Conservation (phyloP, 1,140 invertebrate species). For the Varroa destructor region DNA sequence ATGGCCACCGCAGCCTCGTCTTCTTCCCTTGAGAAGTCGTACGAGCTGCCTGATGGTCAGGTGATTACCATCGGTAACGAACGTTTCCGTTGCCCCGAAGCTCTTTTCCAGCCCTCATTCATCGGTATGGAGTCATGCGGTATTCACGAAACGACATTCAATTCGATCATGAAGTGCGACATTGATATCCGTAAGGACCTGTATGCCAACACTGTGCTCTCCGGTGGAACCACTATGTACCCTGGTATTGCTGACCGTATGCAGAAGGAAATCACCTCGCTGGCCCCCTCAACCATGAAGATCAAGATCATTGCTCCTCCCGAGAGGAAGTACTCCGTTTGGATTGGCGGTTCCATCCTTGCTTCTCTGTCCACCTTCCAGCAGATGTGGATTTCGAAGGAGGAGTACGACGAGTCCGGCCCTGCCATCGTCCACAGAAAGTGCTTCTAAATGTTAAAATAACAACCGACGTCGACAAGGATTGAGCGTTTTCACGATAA, state of each 20-base stretch:
- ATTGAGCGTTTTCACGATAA: background rate
- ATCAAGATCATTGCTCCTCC: constrained; percentile 88
- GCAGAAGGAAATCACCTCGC: constrained; percentile 73
- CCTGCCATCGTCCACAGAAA: constrained; percentile 86
- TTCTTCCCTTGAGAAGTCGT: constrained; percentile 68
- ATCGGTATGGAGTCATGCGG: constrained; percentile 66
- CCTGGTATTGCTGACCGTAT: constrained; percentile 67
- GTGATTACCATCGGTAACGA: constrained; percentile 56
- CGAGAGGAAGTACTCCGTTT: constrained; percentile 81
- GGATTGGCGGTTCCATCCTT: constrained; percentile 73
- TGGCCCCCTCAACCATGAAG: constrained; percentile 71
- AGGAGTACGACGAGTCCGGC: constrained; percentile 86
- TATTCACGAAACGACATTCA: constrained; percentile 70
- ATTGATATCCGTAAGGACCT: constrained; percentile 68
- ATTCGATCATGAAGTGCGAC: constrained; percentile 77
- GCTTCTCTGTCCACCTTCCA: constrained; percentile 76
- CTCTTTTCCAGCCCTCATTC: constrained; percentile 90
- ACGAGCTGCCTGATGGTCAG: constrained; percentile 78
- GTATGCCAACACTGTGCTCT: constrained; percentile 68
- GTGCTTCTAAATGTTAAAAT: constrained; percentile 61
- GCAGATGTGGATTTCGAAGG: constrained; percentile 86
- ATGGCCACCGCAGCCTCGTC: constrained; percentile 45
- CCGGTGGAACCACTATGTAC: constrained; percentile 63
- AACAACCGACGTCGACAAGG: too few species aligned
- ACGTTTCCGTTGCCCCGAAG: constrained; percentile 91